Conservation (phyloP, 2,797 vertebrate genomes). For the Sandelia bainsii region DNA sequence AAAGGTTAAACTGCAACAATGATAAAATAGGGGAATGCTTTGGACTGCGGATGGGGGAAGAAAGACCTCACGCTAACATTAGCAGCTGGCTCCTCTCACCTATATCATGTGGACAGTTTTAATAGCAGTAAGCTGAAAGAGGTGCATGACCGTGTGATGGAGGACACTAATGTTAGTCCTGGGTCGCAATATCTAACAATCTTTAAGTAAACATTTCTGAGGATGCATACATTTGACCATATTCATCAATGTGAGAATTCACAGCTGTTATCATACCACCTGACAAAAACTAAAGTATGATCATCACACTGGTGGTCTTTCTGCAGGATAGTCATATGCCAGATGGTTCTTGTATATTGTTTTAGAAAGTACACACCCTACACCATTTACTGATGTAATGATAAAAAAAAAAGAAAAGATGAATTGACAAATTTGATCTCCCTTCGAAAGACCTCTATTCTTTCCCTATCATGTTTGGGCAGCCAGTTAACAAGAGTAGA, state of each 20-base stretch:
- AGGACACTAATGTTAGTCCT: conserved; percentile 75
- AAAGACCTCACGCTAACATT: conserved; percentile 68
- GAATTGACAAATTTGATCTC: conserved; percentile 94
- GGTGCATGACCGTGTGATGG: conserved; percentile 76
- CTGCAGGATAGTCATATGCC: conserved; percentile 29
- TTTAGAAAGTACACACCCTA: conserved; percentile 44
- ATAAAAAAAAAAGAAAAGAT: conserved; percentile 45
- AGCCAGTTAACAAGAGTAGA: conserved; percentile 88
- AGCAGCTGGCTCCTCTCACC: conserved; percentile 84
- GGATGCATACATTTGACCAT: conserved; percentile 67
- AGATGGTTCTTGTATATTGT: conserved; percentile 51
- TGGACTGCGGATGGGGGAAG: conserved; percentile 61
- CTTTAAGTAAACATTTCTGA: conserved; percentile 80
- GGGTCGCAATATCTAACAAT: conserved; percentile 78
- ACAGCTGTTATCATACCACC: conserved; percentile 71
- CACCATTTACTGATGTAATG: conserved; percentile 1
- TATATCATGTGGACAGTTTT: conserved; percentile 83
- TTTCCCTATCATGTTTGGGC: conserved; percentile 88
- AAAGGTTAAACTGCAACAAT: conserved; percentile 89
- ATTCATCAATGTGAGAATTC: conserved; percentile 71
- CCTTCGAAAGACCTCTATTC: conserved; percentile 88
- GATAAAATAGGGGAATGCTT: conserved; percentile 84
- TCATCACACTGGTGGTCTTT: conserved; percentile 54
- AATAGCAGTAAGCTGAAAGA: conserved; percentile 74
- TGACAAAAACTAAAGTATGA: conserved; percentile 26